Evolutionary conservation across 1,140 invertebrate genomes (phyloP), one percentile per base, ranked within the genome.

Genomic region (Drosophila busckii): DNA sequence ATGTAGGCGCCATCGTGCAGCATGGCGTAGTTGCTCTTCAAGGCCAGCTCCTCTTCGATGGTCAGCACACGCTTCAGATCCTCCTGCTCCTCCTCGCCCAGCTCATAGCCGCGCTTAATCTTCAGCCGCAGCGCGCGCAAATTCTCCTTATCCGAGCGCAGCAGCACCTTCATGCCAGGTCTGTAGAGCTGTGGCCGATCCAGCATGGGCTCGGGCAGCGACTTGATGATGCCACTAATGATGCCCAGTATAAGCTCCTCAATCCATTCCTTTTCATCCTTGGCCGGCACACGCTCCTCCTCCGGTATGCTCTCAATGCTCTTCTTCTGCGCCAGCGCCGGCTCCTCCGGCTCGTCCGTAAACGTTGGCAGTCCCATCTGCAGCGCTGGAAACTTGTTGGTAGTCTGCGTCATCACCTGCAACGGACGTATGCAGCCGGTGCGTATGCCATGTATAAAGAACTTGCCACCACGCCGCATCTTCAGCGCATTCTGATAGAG

Each of bases 381-480:
- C 13, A 85, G 19, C 0, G 62, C 68, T 0, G 56, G 64, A 20
- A 85, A 85, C 22, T 70, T 64, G 20, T 85, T 85, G 2, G 48
- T 40, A 13, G 64, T 40, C 31, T 67, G 54, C 2, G 53, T 62
- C 40, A 67, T 65, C 28, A 71, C 66, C 42, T 83, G 58, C 26
- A 86, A 29, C 1, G 84, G 84, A 0, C 75, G 63, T 3, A 86
- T 70, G 29, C 84, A 86, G 0, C 84, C 84, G 1, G 82, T 67
- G 0, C 64, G 49, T 4, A 86, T 64, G 26, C 75, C 84, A 16
- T 87, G 85, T 0, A 87, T 60, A 6, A 87, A 85, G 40, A 87
- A 87, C 38, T 87, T 87, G n/a, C 85, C 85, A 20, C 85, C 78
- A 4, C 73, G 63, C 0, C 78, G 70, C 82, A 87, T 85, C 63